These are phyloP conservation scores for Laodelphax striatellus DNA, from an alignment of 1,140 invertebrate genomes.

Conservation along the genomic window DNA sequence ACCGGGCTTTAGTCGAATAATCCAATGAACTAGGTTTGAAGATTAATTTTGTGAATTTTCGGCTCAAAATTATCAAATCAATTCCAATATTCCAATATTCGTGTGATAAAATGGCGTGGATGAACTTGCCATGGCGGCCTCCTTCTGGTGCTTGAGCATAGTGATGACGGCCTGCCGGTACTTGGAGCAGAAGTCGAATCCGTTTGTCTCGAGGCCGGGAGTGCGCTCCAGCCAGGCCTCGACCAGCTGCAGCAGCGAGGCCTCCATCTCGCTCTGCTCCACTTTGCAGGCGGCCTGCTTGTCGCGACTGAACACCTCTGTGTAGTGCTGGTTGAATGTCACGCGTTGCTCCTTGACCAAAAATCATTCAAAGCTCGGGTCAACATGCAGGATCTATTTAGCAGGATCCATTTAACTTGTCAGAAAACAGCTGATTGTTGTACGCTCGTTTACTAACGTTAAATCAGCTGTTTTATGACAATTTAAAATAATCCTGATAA, in stretches of 20 bases:
- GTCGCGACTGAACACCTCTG: slow-evolving; percentile 72
- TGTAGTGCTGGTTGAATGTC: slow-evolving; percentile 70
- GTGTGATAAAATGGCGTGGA: too few relatives aligned
- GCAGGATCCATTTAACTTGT: too few relatives aligned
- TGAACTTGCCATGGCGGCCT: slow-evolving; percentile 39
- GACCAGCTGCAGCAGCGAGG: slow-evolving; percentile 71
- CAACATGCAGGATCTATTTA: too few relatives aligned
- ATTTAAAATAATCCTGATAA: too few relatives aligned
- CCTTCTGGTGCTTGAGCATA: slow-evolving; percentile 57
- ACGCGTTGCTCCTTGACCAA: slow-evolving; percentile 19
- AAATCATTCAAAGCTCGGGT: neutral
- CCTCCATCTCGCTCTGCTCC: slow-evolving; percentile 65
- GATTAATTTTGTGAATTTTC: too few relatives aligned
- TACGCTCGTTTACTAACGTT: too few relatives aligned
- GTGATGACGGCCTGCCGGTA: slow-evolving; percentile 65
- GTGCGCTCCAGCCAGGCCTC: slow-evolving; percentile 90
- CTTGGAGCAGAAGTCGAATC: slow-evolving; percentile 90
- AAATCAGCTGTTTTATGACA: too few relatives aligned
- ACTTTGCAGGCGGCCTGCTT: slow-evolving; percentile 57
- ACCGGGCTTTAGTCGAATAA: too few relatives aligned
- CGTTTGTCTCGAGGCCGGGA: slow-evolving; percentile 70
- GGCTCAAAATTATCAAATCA: too few relatives aligned
- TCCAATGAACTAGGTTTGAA: too few relatives aligned
- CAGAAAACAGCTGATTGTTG: too few relatives aligned
- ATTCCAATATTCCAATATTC: too few relatives aligned